Percentiles rank a stretch among this genome's conserved stretches.
phyloP scores from a whole-genome alignment of 2,888 invertebrate genomes.

The Rutpela maculata region DNA sequence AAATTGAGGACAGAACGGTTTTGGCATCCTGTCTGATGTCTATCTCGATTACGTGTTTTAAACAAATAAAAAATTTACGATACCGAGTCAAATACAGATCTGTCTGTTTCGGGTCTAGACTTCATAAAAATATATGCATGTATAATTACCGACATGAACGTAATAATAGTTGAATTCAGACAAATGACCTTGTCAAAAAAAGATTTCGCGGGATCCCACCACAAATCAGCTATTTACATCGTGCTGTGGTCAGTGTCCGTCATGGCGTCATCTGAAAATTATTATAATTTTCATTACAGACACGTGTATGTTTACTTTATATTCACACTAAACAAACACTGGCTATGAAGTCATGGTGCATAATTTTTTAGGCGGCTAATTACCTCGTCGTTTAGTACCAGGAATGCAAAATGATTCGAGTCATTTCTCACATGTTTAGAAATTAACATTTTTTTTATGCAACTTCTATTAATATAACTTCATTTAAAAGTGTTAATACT shows the following conservation, averaged over 20 bases:
- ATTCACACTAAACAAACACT: neutral
- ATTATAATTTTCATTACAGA: conserved; percentile 19
- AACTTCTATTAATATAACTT: neutral
- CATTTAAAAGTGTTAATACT: no score
- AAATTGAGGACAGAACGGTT: conserved; percentile 45
- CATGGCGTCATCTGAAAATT: conserved; percentile 14
- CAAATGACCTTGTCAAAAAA: conserved; percentile 29
- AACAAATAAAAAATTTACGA: conserved; percentile 52
- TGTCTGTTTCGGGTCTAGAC: conserved; percentile 69
- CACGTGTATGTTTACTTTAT: conserved; percentile 23
- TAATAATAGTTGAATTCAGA: conserved; percentile 19
- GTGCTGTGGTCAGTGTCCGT: conserved; percentile 26
- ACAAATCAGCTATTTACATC: conserved; percentile 29
- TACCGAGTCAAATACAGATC: conserved; percentile 42
- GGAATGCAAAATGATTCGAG: neutral
- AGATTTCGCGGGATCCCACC: conserved; percentile 16
- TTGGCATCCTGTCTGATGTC: conserved; percentile 46
- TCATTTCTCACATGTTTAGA: neutral
- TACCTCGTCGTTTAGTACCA: neutral
- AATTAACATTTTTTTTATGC: conserved; percentile 5
- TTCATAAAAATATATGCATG: conserved; percentile 70
- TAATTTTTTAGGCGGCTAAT: neutral
- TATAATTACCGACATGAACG: conserved; percentile 56
- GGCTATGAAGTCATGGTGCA: neutral
- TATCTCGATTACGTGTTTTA: conserved; percentile 47